Evolutionary conservation across 2,888 invertebrate genomes (phyloP).

Genomic region (Drosophila histrio): DNA sequence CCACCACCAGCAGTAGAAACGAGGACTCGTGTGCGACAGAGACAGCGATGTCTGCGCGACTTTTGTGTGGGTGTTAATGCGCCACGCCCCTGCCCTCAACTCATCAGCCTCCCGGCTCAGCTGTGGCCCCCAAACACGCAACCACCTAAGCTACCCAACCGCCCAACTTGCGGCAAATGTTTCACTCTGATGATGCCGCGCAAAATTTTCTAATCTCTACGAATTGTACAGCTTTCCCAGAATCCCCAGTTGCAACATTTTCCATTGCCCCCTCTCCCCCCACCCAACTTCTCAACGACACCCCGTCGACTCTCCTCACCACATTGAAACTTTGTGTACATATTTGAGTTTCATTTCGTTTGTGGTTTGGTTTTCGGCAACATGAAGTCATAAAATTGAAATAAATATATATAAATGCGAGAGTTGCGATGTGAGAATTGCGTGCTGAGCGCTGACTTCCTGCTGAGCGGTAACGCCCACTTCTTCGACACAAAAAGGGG

Average conservation of each 20-base stretch:
- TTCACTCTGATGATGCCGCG: constrained; percentile 53
- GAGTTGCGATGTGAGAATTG: constrained; percentile 30
- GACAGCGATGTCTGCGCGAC: constrained; percentile 53
- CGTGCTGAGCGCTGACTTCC: constrained; percentile 46
- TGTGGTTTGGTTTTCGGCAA: constrained; percentile 65
- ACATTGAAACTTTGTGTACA: constrained; percentile 74
- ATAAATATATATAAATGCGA: constrained; percentile 78
- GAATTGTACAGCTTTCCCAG: constrained; percentile 43
- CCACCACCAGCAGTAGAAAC: constrained; percentile 60
- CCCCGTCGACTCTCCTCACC: constrained; percentile 21
- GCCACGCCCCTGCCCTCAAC: constrained; percentile 67
- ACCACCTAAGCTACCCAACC: constrained; percentile 3
- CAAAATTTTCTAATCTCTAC: constrained; percentile 74
- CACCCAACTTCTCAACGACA: background rate
- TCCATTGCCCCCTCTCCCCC: background rate
- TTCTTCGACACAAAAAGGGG: constrained; percentile 1
- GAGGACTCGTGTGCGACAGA: constrained; percentile 22
- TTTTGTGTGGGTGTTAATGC: constrained; percentile 59
- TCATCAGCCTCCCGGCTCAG: constrained; percentile 37
- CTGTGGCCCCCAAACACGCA: constrained; percentile 13
- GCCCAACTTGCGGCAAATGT: constrained; percentile 38
- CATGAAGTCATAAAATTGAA: constrained; percentile 79
- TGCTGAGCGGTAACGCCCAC: constrained; percentile 63
- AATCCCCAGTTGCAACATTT: constrained; percentile 4
- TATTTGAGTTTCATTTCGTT: constrained; percentile 79